These are phyloP conservation scores for Luehdorfia chinensis DNA, from an alignment of 1,140 invertebrate species.

Conservation along the genomic window DNA sequence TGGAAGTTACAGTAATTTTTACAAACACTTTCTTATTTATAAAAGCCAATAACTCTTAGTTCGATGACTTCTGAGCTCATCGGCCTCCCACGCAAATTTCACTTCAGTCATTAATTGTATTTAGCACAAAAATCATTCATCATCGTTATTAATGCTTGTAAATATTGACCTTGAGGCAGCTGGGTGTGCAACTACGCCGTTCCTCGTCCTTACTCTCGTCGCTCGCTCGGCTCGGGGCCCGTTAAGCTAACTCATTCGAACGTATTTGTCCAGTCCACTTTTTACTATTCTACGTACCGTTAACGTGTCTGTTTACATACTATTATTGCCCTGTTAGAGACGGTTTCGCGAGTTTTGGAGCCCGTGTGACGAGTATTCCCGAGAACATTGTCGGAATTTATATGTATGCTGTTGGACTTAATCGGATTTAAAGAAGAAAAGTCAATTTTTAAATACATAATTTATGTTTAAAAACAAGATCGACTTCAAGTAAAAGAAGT, in stretches of 20 bases:
- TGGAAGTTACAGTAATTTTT: no score
- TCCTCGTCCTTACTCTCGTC: slow-evolving; percentile 22
- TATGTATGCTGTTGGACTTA: no score
- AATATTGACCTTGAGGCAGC: slow-evolving; percentile 28
- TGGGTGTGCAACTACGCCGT: slow-evolving; percentile 18
- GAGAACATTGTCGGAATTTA: no score
- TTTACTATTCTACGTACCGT: slow-evolving; percentile 71
- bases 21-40: no score
- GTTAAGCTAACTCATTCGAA: slow-evolving; percentile 68
- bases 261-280: slow-evolving; percentile 73
- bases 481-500: no score
- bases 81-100: neutral
- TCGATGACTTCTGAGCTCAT: no score
- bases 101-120: slow-evolving; percentile 8
- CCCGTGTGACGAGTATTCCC: no score
- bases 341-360: slow-evolving; percentile 30
- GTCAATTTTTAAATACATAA: no score
- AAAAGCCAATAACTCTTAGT: no score
- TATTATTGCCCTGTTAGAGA: slow-evolving; percentile 62
- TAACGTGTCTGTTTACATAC: slow-evolving; percentile 60
- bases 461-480: no score
- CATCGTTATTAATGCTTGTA: slow-evolving; percentile 28
- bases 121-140: slow-evolving; percentile 16
- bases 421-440: no score
- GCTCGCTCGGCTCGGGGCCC: slow-evolving; percentile 28